A percentile compares a stretch with the other conserved stretches of the same genome.
These are phyloP conservation scores for Tillus elongatus DNA, from an alignment of 2,888 invertebrate species.

Conservation along the genomic window DNA sequence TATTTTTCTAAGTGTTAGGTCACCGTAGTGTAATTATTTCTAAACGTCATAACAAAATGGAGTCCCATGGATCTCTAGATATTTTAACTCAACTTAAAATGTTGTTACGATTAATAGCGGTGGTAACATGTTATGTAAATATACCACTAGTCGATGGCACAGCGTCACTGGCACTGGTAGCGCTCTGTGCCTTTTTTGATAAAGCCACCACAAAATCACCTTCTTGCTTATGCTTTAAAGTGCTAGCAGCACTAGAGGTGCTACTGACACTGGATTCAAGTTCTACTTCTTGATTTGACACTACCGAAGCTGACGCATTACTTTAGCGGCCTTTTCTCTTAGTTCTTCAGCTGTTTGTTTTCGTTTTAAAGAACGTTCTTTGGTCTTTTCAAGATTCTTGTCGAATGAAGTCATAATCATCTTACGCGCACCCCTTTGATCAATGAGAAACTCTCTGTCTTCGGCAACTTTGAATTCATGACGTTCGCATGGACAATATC, in stretches of 20 bases:
- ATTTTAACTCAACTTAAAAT: no score
- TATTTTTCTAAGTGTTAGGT: no score
- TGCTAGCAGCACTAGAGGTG: conserved; percentile 1
- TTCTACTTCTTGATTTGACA: conserved; percentile 2
- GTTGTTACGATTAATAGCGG: background rate
- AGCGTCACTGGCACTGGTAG: conserved; percentile 1
- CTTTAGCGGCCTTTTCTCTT: background rate
- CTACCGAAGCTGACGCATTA: conserved; percentile 7
- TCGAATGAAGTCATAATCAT: conserved; percentile 1
- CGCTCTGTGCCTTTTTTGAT: no score
- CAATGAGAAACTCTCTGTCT: conserved; percentile 1
- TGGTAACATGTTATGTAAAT: no score
- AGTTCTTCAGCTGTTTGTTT: background rate
- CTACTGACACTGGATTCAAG: background rate
- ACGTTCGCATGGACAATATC: conserved; percentile 2
- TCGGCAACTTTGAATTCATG: background rate
- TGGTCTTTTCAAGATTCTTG: conserved; percentile 6
- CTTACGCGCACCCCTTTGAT: background rate
- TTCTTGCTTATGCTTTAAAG: background rate
- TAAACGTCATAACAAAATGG: no score
- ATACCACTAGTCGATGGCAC: conserved; percentile 1
- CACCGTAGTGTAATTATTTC: no score
- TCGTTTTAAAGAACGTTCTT: conserved; percentile 5
- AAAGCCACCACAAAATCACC: background rate
- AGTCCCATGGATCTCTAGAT: no score